Evolutionary conservation across 2,888 invertebrate genomes (phyloP).

Genomic region (Anoplius nigerrimus): DNA sequence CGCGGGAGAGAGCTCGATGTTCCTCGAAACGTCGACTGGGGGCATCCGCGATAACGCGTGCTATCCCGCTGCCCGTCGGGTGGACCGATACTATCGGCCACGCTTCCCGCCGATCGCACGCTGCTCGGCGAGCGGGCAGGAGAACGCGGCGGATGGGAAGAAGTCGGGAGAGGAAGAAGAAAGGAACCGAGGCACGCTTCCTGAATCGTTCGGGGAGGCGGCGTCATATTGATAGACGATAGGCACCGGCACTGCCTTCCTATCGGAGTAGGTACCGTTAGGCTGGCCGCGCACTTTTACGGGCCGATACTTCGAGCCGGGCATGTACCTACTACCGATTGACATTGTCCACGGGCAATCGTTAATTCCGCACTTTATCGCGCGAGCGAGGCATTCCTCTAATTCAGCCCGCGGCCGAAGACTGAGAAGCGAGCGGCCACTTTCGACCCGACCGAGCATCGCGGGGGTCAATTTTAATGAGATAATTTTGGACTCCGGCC

Average conservation of each 20-base stretch:
- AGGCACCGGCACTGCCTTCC: neutral
- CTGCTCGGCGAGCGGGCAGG: constrained; percentile 17
- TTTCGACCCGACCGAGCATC: too few relatives aligned
- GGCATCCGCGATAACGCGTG: constrained; percentile 48
- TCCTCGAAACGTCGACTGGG: constrained; percentile 49
- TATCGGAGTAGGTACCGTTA: too few relatives aligned
- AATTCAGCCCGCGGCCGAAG: too few relatives aligned
- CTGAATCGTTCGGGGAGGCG: constrained; percentile 50
- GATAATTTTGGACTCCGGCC: too few relatives aligned
- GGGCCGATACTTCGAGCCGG: too few relatives aligned
- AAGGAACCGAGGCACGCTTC: constrained; percentile 44
- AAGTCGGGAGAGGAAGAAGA: constrained; percentile 22
- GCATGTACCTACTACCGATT: too few relatives aligned
- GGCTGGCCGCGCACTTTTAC: too few relatives aligned
- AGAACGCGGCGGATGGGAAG: constrained; percentile 13
- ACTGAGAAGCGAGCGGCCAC: too few relatives aligned
- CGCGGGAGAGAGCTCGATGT: constrained; percentile 20
- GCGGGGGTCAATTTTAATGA: too few relatives aligned
- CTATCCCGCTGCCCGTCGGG: constrained; percentile 47
- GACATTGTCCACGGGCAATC: too few relatives aligned
- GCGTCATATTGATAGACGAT: constrained; percentile 39
- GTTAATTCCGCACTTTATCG: too few relatives aligned
- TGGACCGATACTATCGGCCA: constrained; percentile 46
- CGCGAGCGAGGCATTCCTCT: too few relatives aligned
- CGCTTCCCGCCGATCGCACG: constrained; percentile 25